These are phyloP conservation scores for Ischnura elegans DNA, from an alignment of 2,888 invertebrate species.

Conservation along the genomic window DNA sequence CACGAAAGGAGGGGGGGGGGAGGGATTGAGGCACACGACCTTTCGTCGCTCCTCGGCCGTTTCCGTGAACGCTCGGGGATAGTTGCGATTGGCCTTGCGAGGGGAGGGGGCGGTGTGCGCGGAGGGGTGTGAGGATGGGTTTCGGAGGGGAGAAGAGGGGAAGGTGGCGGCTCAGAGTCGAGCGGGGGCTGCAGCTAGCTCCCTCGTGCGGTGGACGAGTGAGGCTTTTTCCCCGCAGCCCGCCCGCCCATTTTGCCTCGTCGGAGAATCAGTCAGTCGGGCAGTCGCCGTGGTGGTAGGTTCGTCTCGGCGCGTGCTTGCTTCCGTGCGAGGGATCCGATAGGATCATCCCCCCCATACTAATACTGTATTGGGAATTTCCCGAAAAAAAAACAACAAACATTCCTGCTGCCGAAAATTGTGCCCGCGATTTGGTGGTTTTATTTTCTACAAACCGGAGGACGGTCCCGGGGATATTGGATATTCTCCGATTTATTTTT, in stretches of 20 bases:
- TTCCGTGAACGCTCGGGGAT: constrained; percentile 2
- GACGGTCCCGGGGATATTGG: neutral
- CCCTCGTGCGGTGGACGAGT: neutral
- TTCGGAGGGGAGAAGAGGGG: neutral
- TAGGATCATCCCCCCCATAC: no score
- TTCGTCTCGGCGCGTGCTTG: neutral
- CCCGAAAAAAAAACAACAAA: no score
- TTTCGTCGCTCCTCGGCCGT: constrained; percentile 34
- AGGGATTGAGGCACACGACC: constrained; percentile 44
- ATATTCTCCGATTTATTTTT: neutral
- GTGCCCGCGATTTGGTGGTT: neutral
- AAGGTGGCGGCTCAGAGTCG: constrained; percentile 2
- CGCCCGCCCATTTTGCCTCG: neutral
- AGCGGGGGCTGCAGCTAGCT: neutral
- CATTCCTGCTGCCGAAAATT: no score
- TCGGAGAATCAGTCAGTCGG: neutral
- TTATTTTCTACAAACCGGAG: neutral
- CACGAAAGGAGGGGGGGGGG: neutral
- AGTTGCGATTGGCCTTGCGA: constrained; percentile 47
- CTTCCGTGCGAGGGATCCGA: neutral
- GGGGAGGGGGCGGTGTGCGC: neutral
- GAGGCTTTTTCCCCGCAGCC: constrained; percentile 2
- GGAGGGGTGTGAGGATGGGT: neutral
- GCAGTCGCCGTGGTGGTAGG: neutral
- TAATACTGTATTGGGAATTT: no score